phyloP scores from a whole-genome alignment of 2,113 vertebrate species.

The Bucco capensis region DNA sequence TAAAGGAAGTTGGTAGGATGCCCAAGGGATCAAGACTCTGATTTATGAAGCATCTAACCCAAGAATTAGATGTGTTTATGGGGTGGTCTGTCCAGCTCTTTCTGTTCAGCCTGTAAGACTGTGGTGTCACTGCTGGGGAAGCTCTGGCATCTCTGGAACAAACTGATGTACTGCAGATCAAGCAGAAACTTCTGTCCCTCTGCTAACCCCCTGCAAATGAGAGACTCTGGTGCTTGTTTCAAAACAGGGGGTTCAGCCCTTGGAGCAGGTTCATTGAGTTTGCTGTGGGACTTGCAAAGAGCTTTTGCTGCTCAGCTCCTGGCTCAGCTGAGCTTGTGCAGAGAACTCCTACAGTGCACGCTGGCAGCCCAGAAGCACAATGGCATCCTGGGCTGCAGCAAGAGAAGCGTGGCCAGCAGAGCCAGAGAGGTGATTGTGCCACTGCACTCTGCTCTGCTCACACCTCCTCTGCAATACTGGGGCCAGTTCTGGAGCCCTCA shows the following conservation, averaged over 20 bases:
- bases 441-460: too few relatives aligned
- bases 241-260: not conserved
- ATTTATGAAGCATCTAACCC: constrained; percentile 33
- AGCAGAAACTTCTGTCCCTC: accelerated
- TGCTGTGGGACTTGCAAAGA: not conserved
- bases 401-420: too few relatives aligned
- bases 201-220: not conserved
- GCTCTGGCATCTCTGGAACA: not conserved
- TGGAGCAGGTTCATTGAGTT: not conserved
- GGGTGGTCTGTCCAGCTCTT: not conserved
- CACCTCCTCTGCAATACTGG: too few relatives aligned
- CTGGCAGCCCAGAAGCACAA: too few relatives aligned
- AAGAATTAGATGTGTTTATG: constrained; percentile 9
- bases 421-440: too few relatives aligned
- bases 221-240: not conserved
- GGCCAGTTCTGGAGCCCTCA: too few relatives aligned
- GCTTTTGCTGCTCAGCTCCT: not conserved
- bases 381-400: too few relatives aligned
- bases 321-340: too few relatives aligned
- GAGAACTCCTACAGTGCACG: too few relatives aligned
- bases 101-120: not conserved
- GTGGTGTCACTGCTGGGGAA: not conserved
- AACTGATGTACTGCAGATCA: not conserved
- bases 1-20: constrained; percentile 46
- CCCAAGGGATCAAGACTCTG: constrained; percentile 36